Conservation (phyloP, 2,888 invertebrate genomes). For the Diplolepis rosae region DNA sequence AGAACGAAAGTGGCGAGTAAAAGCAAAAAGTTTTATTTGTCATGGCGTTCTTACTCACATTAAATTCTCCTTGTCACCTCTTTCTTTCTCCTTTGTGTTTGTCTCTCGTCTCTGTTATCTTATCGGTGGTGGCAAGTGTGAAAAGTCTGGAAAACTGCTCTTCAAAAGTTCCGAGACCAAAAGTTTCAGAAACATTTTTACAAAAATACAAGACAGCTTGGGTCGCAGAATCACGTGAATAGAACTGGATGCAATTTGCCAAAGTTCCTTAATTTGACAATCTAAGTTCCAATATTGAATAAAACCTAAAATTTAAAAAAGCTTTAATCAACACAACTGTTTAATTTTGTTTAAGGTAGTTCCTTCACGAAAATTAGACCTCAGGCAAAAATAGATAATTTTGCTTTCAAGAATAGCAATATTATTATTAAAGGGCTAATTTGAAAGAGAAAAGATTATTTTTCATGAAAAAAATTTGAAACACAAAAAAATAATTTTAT, state of each 20-base stretch:
- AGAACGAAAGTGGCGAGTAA: slow-evolving; percentile 23
- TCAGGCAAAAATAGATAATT: no score
- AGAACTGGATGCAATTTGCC: slow-evolving; percentile 14
- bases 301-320: slow-evolving; percentile 1
- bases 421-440: no score
- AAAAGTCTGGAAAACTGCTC: slow-evolving; percentile 9
- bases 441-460: no score
- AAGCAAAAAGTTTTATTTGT: slow-evolving; percentile 32
- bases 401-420: no score
- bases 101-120: slow-evolving; percentile 8
- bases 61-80: slow-evolving; percentile 29
- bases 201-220: slow-evolving; percentile 15
- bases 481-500: no score
- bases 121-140: slow-evolving; percentile 22
- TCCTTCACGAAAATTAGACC: no score
- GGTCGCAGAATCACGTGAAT: slow-evolving; percentile 3
- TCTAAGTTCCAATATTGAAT: no score
- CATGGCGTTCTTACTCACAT: slow-evolving; percentile 37
- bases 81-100: slow-evolving; percentile 9
- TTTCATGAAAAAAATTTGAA: no score
- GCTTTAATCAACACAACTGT: neutral
- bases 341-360: no score
- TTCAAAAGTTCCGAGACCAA: slow-evolving; percentile 25
- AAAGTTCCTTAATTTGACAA: slow-evolving; percentile 7
- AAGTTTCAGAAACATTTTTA: slow-evolving; percentile 15